phyloP scores from a whole-genome alignment of 2,797 vertebrate genomes.

The Gorsachius magnificus region DNA sequence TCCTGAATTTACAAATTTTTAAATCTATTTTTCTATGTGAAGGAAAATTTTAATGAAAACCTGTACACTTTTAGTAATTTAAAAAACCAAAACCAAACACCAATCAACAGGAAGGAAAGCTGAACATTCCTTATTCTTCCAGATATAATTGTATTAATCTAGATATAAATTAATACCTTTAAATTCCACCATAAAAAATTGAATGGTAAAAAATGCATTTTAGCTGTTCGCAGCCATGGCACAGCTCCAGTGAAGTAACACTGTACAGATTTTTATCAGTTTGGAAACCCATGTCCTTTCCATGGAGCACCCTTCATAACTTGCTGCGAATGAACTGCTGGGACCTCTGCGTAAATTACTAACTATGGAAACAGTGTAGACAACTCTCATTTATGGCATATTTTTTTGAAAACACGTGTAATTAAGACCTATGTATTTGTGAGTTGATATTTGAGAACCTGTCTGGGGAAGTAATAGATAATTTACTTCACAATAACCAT shows the following conservation, averaged over 20 bases:
- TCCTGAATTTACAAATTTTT: background rate
- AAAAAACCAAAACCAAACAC: background rate
- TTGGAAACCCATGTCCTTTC: background rate
- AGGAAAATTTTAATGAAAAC: background rate
- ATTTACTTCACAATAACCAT: conserved; percentile 26
- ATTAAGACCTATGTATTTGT: background rate
- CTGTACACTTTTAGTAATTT: background rate
- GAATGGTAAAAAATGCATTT: background rate
- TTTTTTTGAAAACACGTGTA: background rate
- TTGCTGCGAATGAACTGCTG: background rate
- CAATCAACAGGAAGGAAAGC: background rate
- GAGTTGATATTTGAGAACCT: background rate
- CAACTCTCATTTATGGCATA: background rate
- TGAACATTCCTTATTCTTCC: background rate
- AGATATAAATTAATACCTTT: background rate
- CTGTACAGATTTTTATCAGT: background rate
- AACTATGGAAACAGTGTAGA: background rate
- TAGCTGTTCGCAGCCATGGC: background rate
- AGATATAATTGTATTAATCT: background rate
- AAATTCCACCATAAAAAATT: background rate
- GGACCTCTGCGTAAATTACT: background rate
- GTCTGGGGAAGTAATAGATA: background rate
- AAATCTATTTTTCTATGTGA: background rate
- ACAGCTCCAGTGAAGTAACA: background rate
- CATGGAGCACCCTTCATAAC: fast-evolving